Base-by-base conservation (phyloP, 2,888 invertebrate species). In the Anodontia alba region DNA sequence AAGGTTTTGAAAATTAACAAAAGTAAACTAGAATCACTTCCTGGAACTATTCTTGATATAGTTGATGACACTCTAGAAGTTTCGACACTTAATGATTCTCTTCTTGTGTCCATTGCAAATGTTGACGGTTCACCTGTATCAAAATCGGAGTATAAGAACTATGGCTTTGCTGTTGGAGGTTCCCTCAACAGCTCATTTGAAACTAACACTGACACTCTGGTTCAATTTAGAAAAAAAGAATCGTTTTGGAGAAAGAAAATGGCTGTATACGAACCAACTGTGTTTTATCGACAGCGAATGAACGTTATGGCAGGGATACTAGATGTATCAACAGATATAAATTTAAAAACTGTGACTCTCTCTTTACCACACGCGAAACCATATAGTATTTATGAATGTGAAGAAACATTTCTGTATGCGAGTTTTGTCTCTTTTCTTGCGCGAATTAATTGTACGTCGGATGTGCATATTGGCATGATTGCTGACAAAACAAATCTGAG, bases 261-360 rank as follows among this genome's bases (percentile, higher is more conserved):
- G 74, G 38, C 70, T 12, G n/a, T 29, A 2, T 90, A 89, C 76
- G 88, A 90, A 67, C 89, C 90, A 20, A 89, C 89, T 5, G 81
- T 83, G 49, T 89, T 90, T 51, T 87, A 87, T 43, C 62, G 87
- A 42, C 90, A 90, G 66, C 82, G 88, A 49, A 87, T 89, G 86
- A 88, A 89, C 72, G 88, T 87, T 10, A 82, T 88, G 26, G 86
- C 89, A 8, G 78, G 81, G 3, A 84, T 87, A 38, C 83, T 87
- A 36, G 87, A 89, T 72, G 78, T 86, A 15, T 84, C 87, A 10
- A 81, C 83, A 5, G 76, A 80, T 10, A 66, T 85, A 15, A 78
- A 79, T 7, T 36, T 88, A 1, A 84, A 84, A 54, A 74, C 80
- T 15, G 68, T 80, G 3, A 75, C 57, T 20, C 74, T 86, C 10